Evolutionary conservation across 1,140 invertebrate genomes (phyloP).

Genomic region (Drusus annulatus): DNA sequence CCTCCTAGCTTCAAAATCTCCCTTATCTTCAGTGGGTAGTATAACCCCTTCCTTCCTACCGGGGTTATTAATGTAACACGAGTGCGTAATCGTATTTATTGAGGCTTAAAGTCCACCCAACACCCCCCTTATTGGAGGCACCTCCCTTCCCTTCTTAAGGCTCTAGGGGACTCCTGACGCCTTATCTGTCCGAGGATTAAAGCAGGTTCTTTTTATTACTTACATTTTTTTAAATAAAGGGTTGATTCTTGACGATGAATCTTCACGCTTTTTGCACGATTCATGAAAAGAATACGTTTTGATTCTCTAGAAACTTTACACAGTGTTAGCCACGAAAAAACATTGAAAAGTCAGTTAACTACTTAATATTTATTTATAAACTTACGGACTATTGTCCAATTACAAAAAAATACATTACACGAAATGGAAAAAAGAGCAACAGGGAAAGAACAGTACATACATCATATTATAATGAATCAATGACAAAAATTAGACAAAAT

Average conservation of each 20-base stretch:
- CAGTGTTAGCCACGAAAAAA: too few species aligned
- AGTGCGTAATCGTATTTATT: slow-evolving; percentile 60
- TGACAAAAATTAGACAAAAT: too few species aligned
- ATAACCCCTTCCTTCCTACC: slow-evolving; percentile 44
- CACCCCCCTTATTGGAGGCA: slow-evolving; percentile 33
- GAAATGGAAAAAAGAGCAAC: too few species aligned
- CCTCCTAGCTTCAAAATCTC: neutral
- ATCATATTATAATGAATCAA: too few species aligned
- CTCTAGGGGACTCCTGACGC: slow-evolving; percentile 36
- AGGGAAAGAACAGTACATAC: too few species aligned
- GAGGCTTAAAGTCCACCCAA: slow-evolving; percentile 54
- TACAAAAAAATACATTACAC: too few species aligned
- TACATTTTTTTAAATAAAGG: slow-evolving; percentile 33
- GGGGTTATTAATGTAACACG: slow-evolving; percentile 59
- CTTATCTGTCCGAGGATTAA: slow-evolving; percentile 33
- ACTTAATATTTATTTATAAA: too few species aligned
- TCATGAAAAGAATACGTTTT: neutral
- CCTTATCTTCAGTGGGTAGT: slow-evolving; percentile 5
- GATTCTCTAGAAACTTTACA: too few species aligned
- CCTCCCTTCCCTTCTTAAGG: neutral
- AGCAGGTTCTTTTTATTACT: slow-evolving; percentile 38
- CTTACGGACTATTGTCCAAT: too few species aligned
- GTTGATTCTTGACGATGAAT: slow-evolving; percentile 4
- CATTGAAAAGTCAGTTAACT: too few species aligned
- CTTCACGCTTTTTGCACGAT: neutral